These are phyloP conservation scores for Ianthella basta DNA, from an alignment of 37 sponge, comb jelly and placozoan genomes.

Conservation along the genomic window DNA sequence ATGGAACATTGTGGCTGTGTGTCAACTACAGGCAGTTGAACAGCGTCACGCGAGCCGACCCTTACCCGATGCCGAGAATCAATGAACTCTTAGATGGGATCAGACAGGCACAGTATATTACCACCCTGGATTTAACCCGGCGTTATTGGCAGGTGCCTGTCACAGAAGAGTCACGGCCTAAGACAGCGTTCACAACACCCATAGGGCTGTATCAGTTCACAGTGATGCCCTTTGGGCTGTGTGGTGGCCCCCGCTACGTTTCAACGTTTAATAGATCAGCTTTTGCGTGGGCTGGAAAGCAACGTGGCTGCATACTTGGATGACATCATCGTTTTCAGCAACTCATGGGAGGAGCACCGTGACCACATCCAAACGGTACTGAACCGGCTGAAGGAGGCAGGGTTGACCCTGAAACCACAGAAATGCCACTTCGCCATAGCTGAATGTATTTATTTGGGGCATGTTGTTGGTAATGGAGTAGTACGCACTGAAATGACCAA, in stretches of 20 bases:
- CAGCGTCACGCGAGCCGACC: slow-evolving; percentile 38
- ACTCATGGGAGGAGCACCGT: slow-evolving; percentile 50
- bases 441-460: slow-evolving; percentile 36
- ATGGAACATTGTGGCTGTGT: slow-evolving; percentile 26
- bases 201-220: slow-evolving; percentile 56
- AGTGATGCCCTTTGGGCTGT: slow-evolving; percentile 67
- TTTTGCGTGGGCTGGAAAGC: neutral
- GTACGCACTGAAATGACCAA: slow-evolving; percentile 32
- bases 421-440: slow-evolving; percentile 31
- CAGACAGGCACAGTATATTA: slow-evolving; percentile 31
- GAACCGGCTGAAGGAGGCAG: slow-evolving; percentile 16
- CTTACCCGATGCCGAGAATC: slow-evolving; percentile 70
- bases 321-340: slow-evolving; percentile 37
- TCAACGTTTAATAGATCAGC: slow-evolving; percentile 31
- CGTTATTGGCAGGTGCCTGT: slow-evolving; percentile 73
- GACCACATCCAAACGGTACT: slow-evolving; percentile 24
- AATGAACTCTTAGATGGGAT: slow-evolving; percentile 56
- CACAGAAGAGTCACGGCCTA: slow-evolving; percentile 14
- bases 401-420: slow-evolving; percentile 9
- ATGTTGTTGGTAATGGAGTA: slow-evolving; percentile 26
- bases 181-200: slow-evolving; percentile 62
- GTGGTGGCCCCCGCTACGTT: slow-evolving; percentile 61
- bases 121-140: slow-evolving; percentile 59
- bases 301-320: slow-evolving; percentile 37
- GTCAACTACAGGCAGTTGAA: slow-evolving; percentile 66